Evolutionary conservation across 2,113 vertebrate species (phyloP), one percentile per base, ranked within the genome.

Genomic region (Podocnemis expansa): DNA sequence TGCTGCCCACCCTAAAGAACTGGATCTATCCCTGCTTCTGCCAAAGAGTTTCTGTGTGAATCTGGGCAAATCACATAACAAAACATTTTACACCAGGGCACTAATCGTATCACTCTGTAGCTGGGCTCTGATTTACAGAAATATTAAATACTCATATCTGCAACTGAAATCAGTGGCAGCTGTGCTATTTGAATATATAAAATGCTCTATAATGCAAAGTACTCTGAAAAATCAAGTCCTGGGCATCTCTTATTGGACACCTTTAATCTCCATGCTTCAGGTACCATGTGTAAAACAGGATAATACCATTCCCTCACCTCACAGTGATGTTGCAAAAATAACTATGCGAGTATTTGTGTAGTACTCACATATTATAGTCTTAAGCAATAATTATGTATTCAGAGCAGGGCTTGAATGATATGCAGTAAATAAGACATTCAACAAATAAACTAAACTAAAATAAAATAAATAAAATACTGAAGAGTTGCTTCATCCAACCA

Each of bases 71-170:
- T 9, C 38, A 31, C 5, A 43, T 1, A 2, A 60, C 29, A 10
- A 80, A 52, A 5, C 17, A 55, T 87, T 84, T 84, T 6, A 34
- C 8, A 8, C 11, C 3, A 78, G 49, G 21, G 82, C 0, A 0
- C 13, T 29, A 49, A 55, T 60, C 55, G 10, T 0, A 16, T 47
- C 78, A 16, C 17, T 43, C 78, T 8, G 9, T 3, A 38, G 22
- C 45, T 83, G 70, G 27, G 87, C 52, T 45, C 45, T 0, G 0
- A 8, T 21, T 45, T 88, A 10, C 0, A 0, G 79, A 63, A 63
- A 31, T 13, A 80, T 27, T 82, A 52, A 89, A 43, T 25, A 85
- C 38, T 67, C 25, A 7, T 8, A 73, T 22, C 1, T 49, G 85
- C 58, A 93, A n/a, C 31, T 63, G 60, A 34, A 63, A 63, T 34